Evolutionary conservation across 2,888 invertebrate species (phyloP).

Genomic region (Pemphredon lugubris): DNA sequence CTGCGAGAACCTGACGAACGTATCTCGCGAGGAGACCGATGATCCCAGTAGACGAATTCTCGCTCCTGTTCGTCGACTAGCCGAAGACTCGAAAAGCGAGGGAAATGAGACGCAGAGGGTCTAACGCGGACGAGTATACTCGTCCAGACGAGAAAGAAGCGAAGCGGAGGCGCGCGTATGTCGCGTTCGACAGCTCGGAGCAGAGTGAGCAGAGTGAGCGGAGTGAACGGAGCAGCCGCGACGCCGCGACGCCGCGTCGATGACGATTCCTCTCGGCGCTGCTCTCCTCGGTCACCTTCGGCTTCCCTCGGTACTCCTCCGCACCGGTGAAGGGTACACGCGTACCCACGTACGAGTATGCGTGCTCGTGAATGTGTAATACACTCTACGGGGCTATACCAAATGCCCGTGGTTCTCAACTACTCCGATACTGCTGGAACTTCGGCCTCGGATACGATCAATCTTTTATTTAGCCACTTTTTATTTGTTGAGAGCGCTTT

Average conservation of each 20-base stretch:
- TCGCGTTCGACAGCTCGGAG: slow-evolving; percentile 77
- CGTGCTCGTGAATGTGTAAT: slow-evolving; percentile 61
- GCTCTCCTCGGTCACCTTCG: slow-evolving; percentile 55
- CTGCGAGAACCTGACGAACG: slow-evolving; percentile 6
- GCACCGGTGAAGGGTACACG: slow-evolving; percentile 48
- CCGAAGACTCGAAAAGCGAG: slow-evolving; percentile 44
- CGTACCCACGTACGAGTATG: slow-evolving; percentile 37
- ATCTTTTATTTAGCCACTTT: slow-evolving; percentile 10
- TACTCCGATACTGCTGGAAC: slow-evolving; percentile 41
- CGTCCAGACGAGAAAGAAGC: slow-evolving; percentile 40
- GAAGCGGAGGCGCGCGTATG: slow-evolving; percentile 60
- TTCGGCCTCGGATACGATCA: slow-evolving; percentile 19
- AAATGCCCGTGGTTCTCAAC: slow-evolving; percentile 55
- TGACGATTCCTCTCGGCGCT: slow-evolving; percentile 45
- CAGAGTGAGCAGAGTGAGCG: slow-evolving; percentile 69
- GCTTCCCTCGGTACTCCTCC: slow-evolving; percentile 32
- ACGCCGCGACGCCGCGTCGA: slow-evolving; percentile 50
- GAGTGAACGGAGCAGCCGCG: no score
- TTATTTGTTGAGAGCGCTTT: neutral
- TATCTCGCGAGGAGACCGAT: slow-evolving; percentile 26
- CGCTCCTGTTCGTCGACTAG: neutral
- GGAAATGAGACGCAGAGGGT: slow-evolving; percentile 27
- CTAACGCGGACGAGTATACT: slow-evolving; percentile 19
- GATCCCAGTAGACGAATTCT: slow-evolving; percentile 6
- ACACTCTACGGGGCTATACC: slow-evolving; percentile 39